Evolutionary conservation across 1,140 invertebrate genomes (phyloP), one percentile per base, ranked within the genome.

Genomic region (Neodiprion virginianus): DNA sequence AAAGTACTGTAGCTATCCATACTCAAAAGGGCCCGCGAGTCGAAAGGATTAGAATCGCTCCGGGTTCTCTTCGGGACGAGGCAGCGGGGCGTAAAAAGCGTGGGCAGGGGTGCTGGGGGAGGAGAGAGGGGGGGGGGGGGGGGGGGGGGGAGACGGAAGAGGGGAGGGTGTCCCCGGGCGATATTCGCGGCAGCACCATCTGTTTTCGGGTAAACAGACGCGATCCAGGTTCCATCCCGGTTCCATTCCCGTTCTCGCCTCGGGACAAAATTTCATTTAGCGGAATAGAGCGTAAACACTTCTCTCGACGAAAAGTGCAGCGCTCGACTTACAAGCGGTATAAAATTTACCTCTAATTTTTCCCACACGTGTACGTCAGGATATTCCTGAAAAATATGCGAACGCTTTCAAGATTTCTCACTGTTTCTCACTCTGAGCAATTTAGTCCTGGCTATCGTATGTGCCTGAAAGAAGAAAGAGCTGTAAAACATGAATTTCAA

Each of bases 251-350:
- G 66, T 49, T 76, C 49, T 83, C 80, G 84, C 84, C 84, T 75
- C 80, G 75, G 84, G 84, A 84, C 80, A 81, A 83, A 83, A 86
- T 86, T 86, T 83, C 85, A 84, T 86, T 85, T 85, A 84, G 79
- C 79, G 81, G 82, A 82, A 85, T 83, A 81, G 83, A 86, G 83
- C 84, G 83, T 84, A 84, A 86, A 84, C 84, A 84, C 79, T 61
- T 61, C 53, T 40, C 1, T 8, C 53, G 53, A 61, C 53, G 53
- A 61, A 61, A 61, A 61, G 53, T 61, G 53, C 53, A 61, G 53
- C 28, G 28, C 28, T 40, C 28, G 53, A 61, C 53, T 61, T 17
- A 40, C 28, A 61, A 79, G 74, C 70, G 76, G 79, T 79, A 82
- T 83, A 85, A 83, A 85, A 40, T 40, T 40, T 40, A 40, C 28